phyloP scores from a whole-genome alignment of 2,797 vertebrate species.

The Selene dorsalis region DNA sequence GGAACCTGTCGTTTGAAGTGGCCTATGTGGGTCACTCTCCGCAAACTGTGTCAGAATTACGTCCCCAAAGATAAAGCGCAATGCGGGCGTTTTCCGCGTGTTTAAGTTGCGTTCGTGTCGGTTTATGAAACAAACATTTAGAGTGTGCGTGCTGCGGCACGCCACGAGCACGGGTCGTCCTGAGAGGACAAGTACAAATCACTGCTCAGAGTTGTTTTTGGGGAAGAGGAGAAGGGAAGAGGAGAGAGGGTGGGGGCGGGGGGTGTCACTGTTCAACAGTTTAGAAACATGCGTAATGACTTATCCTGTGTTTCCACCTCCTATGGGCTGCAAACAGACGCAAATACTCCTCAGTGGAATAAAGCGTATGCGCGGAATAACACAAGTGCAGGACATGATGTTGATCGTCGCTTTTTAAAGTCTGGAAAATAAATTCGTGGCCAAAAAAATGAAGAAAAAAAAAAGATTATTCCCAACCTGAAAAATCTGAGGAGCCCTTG shows the following conservation, averaged over 20 bases:
- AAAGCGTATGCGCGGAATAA: neutral
- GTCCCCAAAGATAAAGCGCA: conserved; percentile 17
- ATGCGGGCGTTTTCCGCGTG: conserved; percentile 53
- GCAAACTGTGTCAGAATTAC: conserved; percentile 30
- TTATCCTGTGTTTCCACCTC: neutral
- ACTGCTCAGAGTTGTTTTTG: neutral
- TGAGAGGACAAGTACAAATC: conserved; percentile 25
- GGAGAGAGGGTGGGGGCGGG: too few species aligned
- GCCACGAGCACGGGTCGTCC: conserved; percentile 59
- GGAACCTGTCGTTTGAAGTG: conserved; percentile 32
- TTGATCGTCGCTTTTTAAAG: neutral
- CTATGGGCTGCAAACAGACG: neutral
- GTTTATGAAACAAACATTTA: conserved; percentile 51
- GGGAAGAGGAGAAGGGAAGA: too few species aligned
- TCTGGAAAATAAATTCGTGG: too few species aligned
- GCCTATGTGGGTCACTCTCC: conserved; percentile 38
- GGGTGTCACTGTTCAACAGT: neutral
- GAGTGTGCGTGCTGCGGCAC: conserved; percentile 68
- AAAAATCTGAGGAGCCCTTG: conserved; percentile 85
- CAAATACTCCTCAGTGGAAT: neutral
- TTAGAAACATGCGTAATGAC: conserved; percentile 1
- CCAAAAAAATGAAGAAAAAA: too few species aligned
- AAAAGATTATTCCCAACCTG: conserved; percentile 81
- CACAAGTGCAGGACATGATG: neutral
- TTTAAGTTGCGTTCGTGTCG: conserved; percentile 37